These are phyloP conservation scores for Drosophila putrida DNA, from an alignment of 2,888 invertebrate species.

Conservation along the genomic window DNA sequence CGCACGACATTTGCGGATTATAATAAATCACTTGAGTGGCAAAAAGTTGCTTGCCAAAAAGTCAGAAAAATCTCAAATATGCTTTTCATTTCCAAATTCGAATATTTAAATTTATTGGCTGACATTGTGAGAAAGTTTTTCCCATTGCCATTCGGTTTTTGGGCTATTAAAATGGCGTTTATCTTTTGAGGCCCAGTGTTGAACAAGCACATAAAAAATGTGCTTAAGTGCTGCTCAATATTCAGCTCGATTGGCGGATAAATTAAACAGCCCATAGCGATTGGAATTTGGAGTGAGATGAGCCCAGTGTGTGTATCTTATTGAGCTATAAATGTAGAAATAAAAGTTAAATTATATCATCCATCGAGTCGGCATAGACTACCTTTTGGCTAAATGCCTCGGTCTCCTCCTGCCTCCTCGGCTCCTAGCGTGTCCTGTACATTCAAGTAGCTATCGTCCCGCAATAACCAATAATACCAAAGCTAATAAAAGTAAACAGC, in stretches of 20 bases:
- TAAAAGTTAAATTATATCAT: slow-evolving; percentile 76
- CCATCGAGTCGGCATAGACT: slow-evolving; percentile 34
- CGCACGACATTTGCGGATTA: slow-evolving; percentile 33
- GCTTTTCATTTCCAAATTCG: slow-evolving; percentile 13
- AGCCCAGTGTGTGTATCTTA: slow-evolving; percentile 56
- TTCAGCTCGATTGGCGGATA: slow-evolving; percentile 54
- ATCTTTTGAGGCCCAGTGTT: slow-evolving; percentile 26
- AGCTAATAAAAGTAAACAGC: slow-evolving; percentile 78
- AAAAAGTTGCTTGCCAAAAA: not conserved
- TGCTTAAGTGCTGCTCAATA: slow-evolving; percentile 56
- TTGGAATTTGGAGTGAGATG: not conserved
- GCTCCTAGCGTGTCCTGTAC: slow-evolving; percentile 11
- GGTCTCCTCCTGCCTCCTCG: not conserved
- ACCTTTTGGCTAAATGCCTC: slow-evolving; percentile 54
- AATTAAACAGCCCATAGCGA: slow-evolving; percentile 50
- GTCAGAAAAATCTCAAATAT: slow-evolving; percentile 6
- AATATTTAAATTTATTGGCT: slow-evolving; percentile 47
- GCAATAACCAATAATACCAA: slow-evolving; percentile 77
- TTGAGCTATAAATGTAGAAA: slow-evolving; percentile 76
- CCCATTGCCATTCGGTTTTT: slow-evolving; percentile 10
- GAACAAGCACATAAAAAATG: slow-evolving; percentile 41
- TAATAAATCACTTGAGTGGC: slow-evolving; percentile 43
- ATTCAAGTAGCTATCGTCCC: slow-evolving; percentile 26
- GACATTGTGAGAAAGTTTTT: slow-evolving; percentile 26
- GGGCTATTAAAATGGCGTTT: slow-evolving; percentile 63